Evolutionary conservation across 2,888 invertebrate species (phyloP).

Genomic region (Holacanthella duospinosa): DNA sequence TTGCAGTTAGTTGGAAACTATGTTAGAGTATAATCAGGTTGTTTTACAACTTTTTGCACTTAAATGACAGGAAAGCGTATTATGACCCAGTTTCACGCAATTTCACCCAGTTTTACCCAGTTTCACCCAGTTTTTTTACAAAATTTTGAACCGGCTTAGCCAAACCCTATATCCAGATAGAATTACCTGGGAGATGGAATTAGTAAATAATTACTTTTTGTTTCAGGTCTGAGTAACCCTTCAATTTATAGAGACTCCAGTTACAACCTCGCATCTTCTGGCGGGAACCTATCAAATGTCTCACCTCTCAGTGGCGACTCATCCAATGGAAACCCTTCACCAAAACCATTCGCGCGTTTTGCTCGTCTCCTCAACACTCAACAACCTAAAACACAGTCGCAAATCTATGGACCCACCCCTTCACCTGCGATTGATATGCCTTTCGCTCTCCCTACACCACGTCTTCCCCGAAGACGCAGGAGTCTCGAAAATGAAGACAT

Average conservation of each 20-base stretch:
- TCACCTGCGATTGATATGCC: not conserved
- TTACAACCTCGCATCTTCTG: constrained; percentile 9
- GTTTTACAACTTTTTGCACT: too few species aligned
- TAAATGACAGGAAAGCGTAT: too few species aligned
- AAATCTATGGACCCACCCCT: constrained; percentile 5
- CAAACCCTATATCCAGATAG: too few species aligned
- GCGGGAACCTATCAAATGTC: constrained; percentile 5
- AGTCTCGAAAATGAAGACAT: constrained; percentile 21
- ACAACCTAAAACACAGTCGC: constrained; percentile 6
- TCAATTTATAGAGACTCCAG: constrained; percentile 11
- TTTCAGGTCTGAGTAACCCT: constrained; percentile 16
- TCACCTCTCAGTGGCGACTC: not conserved
- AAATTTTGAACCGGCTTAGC: too few species aligned
- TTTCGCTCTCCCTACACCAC: constrained; percentile 12
- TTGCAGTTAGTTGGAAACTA: too few species aligned
- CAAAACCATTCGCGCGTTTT: constrained; percentile 9
- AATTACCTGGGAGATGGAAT: too few species aligned
- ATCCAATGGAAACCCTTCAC: not conserved
- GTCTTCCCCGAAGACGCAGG: constrained; percentile 13
- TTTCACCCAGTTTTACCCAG: too few species aligned
- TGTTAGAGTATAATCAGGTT: too few species aligned
- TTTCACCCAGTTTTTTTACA: too few species aligned
- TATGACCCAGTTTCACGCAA: too few species aligned
- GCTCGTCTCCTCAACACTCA: constrained; percentile 16
- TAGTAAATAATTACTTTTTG: too few species aligned